A percentile compares a stretch with the other conserved stretches of the same genome.
Evolutionary conservation across 37 sponge, comb jelly and placozoan genomes (phyloP).

Genomic region (Chondrosia reniformis): DNA sequence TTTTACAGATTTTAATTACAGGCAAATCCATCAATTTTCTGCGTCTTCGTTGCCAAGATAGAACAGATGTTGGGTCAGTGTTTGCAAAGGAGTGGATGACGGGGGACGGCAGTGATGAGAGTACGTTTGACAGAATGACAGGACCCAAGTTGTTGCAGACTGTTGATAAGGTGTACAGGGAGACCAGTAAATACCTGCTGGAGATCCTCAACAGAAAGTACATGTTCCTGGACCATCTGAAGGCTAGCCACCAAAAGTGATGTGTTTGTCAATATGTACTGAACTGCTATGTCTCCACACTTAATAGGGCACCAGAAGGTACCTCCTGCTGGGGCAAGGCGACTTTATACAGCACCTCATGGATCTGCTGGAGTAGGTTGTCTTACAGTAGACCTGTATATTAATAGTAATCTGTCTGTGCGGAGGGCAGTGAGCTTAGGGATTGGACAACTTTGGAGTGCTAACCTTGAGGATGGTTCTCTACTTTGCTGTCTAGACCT

Average conservation of each 20-base stretch:
- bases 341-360: constrained; percentile 96
- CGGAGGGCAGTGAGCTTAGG: not conserved
- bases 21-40: constrained; percentile 98
- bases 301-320: constrained; percentile 78
- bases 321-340: constrained; percentile 97
- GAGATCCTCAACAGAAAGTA: constrained; percentile 83
- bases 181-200: constrained; percentile 86
- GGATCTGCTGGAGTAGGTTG: constrained; percentile 84
- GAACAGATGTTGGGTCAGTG: constrained; percentile 42
- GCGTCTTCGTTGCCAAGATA: constrained; percentile 77
- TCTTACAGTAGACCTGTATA: not conserved
- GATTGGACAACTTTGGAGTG: not conserved
- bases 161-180: constrained; percentile 70
- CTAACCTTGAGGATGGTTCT: not conserved
- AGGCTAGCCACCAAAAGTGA: constrained; percentile 41
- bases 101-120: constrained; percentile 42
- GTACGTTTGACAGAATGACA: constrained; percentile 67
- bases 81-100: constrained; percentile 39
- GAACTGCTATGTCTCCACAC: not conserved
- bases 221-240: constrained; percentile 83
- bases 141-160: constrained; percentile 56
- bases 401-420: not conserved
- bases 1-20: constrained; percentile 74
- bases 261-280: not conserved
- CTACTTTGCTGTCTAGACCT: constrained; percentile 26